These are phyloP conservation scores for Erpetoichthys calabaricus DNA, from an alignment of 2,797 vertebrate genomes.

Conservation along the genomic window DNA sequence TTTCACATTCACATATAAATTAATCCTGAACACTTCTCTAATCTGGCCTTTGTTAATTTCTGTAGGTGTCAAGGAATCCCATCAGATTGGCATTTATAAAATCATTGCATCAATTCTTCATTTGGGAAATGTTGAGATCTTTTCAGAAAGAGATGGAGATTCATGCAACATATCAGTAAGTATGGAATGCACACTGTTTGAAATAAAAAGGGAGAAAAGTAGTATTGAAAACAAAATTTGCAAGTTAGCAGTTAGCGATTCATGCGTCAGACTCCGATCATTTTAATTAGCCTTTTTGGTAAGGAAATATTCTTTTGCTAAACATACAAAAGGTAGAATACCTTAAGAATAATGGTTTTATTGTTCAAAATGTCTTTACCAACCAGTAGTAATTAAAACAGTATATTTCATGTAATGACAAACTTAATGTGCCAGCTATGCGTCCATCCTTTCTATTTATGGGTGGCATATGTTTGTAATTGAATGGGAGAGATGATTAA, in stretches of 20 bases:
- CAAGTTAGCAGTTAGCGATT: not conserved
- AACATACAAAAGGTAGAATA: no score
- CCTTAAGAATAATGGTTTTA: no score
- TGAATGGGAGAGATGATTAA: not conserved
- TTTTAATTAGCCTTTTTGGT: no score
- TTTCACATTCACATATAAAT: no score
- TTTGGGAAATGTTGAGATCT: constrained; percentile 73
- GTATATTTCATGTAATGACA: not conserved
- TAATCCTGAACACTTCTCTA: no score
- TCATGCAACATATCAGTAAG: constrained; percentile 64
- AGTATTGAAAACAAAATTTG: no score
- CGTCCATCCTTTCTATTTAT: not conserved
- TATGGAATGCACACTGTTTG: constrained; percentile 3
- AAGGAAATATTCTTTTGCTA: no score
- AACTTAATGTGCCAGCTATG: not conserved
- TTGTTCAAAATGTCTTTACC: no score
- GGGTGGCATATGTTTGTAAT: not conserved
- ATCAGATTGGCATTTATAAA: constrained; percentile 72
- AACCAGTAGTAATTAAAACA: no score
- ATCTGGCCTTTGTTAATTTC: not conserved
- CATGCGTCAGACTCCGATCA: not conserved
- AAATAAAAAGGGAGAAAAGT: no score
- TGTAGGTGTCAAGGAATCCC: constrained; percentile 72
- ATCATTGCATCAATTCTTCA: constrained; percentile 84
- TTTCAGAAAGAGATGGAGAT: constrained; percentile 60